Conservation (phyloP, 2,888 invertebrate genomes). For the Ormyrus nitidulus region DNA sequence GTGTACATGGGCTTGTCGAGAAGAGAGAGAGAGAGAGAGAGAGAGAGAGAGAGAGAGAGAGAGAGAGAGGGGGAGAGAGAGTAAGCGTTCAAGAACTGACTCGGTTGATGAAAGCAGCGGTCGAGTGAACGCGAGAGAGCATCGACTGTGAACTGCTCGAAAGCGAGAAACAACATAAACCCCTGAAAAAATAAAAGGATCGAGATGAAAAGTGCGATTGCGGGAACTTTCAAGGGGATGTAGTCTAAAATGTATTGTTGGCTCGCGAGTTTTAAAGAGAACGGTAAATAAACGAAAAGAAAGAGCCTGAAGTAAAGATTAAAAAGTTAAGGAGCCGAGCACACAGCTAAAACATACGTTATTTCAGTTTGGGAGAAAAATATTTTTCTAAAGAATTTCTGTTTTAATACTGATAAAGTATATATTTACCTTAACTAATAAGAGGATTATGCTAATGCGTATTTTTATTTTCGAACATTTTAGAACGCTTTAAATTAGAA, state of each 20-base stretch:
- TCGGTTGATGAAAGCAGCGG: neutral
- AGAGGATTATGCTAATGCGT: no score
- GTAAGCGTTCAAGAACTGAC: neutral
- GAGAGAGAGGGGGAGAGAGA: no score
- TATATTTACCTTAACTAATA: no score
- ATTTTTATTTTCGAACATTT: no score
- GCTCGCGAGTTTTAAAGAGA: no score
- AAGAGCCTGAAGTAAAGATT: neutral
- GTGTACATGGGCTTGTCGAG: slow-evolving; percentile 9
- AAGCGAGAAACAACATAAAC: neutral
- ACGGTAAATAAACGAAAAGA: neutral
- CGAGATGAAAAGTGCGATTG: neutral
- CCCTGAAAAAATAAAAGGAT: neutral
- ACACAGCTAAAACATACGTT: no score
- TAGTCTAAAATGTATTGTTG: slow-evolving; percentile 2
- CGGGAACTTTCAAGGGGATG: neutral
- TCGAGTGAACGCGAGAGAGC: neutral
- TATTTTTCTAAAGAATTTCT: no score
- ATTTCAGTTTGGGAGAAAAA: no score
- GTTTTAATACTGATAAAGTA: no score
- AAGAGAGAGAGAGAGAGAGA: no score
- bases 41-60: neutral
- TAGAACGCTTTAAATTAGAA: no score
- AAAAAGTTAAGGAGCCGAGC: no score
- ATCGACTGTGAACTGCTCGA: neutral